Evolutionary conservation across 2,797 vertebrate species (phyloP), one percentile per base, ranked within the genome.

Genomic region (Ceryle rudis): DNA sequence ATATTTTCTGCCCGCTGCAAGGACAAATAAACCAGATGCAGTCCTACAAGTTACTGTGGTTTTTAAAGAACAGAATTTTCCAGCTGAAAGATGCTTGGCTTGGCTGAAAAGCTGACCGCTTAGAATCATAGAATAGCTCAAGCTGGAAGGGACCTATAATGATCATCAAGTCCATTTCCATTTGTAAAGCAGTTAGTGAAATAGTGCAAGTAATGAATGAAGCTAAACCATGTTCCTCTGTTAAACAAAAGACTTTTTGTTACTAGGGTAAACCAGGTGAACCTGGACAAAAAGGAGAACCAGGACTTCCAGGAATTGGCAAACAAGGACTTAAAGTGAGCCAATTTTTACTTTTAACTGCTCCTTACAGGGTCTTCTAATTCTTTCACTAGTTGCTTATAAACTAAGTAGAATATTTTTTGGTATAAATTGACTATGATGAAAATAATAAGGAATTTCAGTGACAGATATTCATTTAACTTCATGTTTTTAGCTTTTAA

Each of bases 181-280:
- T 11, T 1, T 19, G 8, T 51, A 77, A 65, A 73, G 16, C 31
- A 80, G 28, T 31, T 81, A 37, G 44, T 77, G 49, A 73, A 35
- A 44, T 12, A 60, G 13, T 39, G 14, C 17, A 55, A 69, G 37
- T 35, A 73, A 41, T 69, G 37, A 91, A 64, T 41, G 11, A 93
- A 67, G 42, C 14, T 51, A 26, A 81, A 77, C 17, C 46, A 13
- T 87, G 15, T 71, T 89, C 37, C 23, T 81, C 26, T 79, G 7
- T 60, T 81, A 51, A 92, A 62, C 19, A 33, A 71, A 90, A 91
- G 29, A 7, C 55, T 39, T 95, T 86, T 94, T 80, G 14, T 95
- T 93, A 17, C 14, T 72, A 99, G 99, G 99, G 99, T 92, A 97
- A 98, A 77, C 97, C 96, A 78, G 99, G 99, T 37, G 94, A 95